A percentile compares a stretch with the other conserved stretches of the same genome.
Evolutionary conservation across 2,797 vertebrate genomes (phyloP).

Genomic region (Pseudocheirus occidentalis): DNA sequence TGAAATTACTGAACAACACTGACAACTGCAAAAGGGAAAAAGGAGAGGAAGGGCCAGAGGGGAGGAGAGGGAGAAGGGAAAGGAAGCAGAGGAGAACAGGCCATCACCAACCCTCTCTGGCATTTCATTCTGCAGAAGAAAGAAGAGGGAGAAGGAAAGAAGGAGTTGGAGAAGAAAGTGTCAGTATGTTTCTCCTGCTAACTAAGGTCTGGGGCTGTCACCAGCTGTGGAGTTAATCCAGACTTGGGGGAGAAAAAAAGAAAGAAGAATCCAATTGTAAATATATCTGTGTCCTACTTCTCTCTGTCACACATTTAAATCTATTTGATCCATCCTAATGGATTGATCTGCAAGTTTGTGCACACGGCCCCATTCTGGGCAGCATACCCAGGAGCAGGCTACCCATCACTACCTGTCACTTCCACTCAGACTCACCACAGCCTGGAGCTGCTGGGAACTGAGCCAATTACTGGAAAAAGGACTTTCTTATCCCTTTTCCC

Average conservation of each 20-base stretch:
- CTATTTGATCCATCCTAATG: slow-evolving; percentile 72
- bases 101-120: neutral
- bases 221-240: slow-evolving; percentile 48
- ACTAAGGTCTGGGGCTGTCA: neutral
- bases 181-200: neutral
- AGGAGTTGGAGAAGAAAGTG: too few relatives aligned
- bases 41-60: neutral
- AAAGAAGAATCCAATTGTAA: slow-evolving; percentile 45
- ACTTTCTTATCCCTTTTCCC: slow-evolving; percentile 63
- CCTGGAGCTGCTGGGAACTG: neutral
- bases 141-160: neutral
- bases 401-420: slow-evolving; percentile 77
- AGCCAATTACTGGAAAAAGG: slow-evolving; percentile 77
- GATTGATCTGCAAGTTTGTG: slow-evolving; percentile 79
- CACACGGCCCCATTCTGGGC: slow-evolving; percentile 41
- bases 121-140: neutral
- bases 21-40: neutral
- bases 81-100: neutral
- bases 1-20: neutral
- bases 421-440: slow-evolving; percentile 69
- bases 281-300: slow-evolving; percentile 68
- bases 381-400: slow-evolving; percentile 20
- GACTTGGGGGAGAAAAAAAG: neutral
- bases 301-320: slow-evolving; percentile 66
- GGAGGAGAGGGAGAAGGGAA: neutral